A percentile compares a stretch with the other conserved stretches of the same genome.
phyloP scores from a whole-genome alignment of 92 coral and sea anemone species.

The Porites divaricata region DNA sequence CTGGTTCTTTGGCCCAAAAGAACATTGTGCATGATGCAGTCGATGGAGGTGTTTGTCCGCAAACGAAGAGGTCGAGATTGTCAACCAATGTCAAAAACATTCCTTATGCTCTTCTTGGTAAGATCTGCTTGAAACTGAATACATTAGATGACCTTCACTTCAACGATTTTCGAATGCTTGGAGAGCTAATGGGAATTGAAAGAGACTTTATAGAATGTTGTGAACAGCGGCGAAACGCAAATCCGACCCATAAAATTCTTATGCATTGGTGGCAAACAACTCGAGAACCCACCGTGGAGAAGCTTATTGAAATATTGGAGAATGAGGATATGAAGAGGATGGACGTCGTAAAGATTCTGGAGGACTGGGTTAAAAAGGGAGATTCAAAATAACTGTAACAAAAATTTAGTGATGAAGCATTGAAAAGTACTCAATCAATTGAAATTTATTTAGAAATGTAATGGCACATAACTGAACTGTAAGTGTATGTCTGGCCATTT shows the following conservation, averaged over 20 bases:
- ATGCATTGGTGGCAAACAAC: conserved; percentile 19
- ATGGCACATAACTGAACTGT: too few relatives aligned
- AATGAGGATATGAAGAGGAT: background rate
- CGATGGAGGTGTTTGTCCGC: background rate
- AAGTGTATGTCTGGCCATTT: too few relatives aligned
- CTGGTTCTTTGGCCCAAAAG: background rate
- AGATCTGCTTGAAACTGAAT: conserved; percentile 10
- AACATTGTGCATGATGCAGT: background rate
- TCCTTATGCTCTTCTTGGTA: background rate
- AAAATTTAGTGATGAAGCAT: background rate
- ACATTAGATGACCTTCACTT: background rate
- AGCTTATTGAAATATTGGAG: conserved; percentile 28
- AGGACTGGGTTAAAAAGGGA: conserved; percentile 9
- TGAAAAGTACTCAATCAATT: too few relatives aligned
- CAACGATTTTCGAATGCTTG: conserved; percentile 51
- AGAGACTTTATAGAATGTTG: conserved; percentile 7
- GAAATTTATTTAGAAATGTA: too few relatives aligned
- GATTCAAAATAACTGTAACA: background rate
- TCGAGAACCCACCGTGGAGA: conserved; percentile 28
- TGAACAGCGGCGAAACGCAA: conserved; percentile 10
- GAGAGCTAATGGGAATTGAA: conserved; percentile 30
- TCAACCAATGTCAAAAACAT: background rate
- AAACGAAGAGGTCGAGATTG: background rate
- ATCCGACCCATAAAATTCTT: conserved; percentile 44
- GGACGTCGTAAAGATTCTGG: conserved; percentile 47